phyloP scores from a whole-genome alignment of 2,888 invertebrate genomes.

The Spisula subtruncata region DNA sequence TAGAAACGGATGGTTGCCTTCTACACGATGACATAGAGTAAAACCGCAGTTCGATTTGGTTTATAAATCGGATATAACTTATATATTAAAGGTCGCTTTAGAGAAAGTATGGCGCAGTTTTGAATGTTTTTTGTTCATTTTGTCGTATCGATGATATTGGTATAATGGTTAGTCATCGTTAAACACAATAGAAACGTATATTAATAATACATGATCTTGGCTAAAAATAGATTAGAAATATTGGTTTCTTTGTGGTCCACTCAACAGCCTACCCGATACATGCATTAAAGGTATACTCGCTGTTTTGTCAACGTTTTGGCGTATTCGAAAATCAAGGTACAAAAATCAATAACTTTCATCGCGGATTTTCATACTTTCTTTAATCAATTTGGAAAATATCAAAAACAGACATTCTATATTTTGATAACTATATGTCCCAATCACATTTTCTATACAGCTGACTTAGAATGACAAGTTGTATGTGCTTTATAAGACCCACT shows the following conservation, averaged over 20 bases:
- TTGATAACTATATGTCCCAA: no score
- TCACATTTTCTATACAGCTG: no score
- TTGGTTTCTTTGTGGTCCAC: background rate
- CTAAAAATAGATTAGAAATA: background rate
- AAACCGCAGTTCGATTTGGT: background rate
- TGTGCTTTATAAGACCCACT: no score
- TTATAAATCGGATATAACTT: background rate
- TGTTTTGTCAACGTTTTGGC: background rate
- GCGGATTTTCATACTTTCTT: no score
- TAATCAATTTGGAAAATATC: no score
- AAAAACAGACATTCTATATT: no score
- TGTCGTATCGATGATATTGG: background rate
- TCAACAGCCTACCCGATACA: background rate
- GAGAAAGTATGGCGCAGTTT: background rate
- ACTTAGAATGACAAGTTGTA: no score
- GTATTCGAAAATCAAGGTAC: no score
- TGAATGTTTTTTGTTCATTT: background rate
- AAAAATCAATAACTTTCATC: no score
- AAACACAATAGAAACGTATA: background rate
- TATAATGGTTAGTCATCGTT: slow-evolving; percentile 4
- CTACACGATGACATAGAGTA: background rate
- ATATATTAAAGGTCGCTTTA: background rate
- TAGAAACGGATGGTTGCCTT: slow-evolving; percentile 20
- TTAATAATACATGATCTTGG: slow-evolving; percentile 7
- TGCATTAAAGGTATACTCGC: slow-evolving; percentile 7